Base-by-base conservation (phyloP, 2,888 invertebrate species). In the Acrocyrtus sp. region DNA sequence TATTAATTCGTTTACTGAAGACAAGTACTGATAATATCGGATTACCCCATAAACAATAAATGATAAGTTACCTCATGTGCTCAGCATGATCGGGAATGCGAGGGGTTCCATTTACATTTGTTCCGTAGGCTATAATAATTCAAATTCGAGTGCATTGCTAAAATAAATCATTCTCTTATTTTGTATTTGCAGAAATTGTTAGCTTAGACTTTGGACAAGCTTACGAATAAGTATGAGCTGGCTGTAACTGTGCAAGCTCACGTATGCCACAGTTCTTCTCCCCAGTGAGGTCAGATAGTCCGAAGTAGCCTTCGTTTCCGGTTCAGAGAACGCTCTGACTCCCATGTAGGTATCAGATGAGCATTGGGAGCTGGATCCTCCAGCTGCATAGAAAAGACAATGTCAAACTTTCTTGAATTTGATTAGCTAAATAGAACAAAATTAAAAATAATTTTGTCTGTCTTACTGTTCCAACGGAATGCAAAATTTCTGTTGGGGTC, bases 401-500 rank as follows among this genome's bases (percentile, higher is more conserved):
- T 6, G 17, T 15, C 2, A 17, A 26, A 2, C 41, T 45, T 34
- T 19, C 54, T 3, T 17, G 19, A 17, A 34, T 21, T 39, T 15
- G 8, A 8, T 39, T 39, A 10, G 15, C 15, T 39, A 39, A 39
- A 10, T 10, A 15, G 15, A 21, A 45, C 26, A 47, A 24, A 8
- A n/a, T 17, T 15, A 4, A 43, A 17, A 5, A 17, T 43, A n/a
- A 10, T n/a, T 43, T 10, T n/a, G 17, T 43, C 56, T 12, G 17
- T 6, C 73, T 57, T 70, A 76, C 76, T 75, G 54, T 65, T 69
- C 74, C 75, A 77, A 19, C 87, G 85, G 81, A 88, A 88, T 68
- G 87, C 90, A 81, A 89, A 93, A 84, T 93, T 93, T 1, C 93
- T 86, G 83, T 93, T 93, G 0, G 89, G 89, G 81, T 93, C 93